These are phyloP conservation scores for Anthrax anthrax DNA, from an alignment of 2,888 invertebrate genomes.

Conservation along the genomic window DNA sequence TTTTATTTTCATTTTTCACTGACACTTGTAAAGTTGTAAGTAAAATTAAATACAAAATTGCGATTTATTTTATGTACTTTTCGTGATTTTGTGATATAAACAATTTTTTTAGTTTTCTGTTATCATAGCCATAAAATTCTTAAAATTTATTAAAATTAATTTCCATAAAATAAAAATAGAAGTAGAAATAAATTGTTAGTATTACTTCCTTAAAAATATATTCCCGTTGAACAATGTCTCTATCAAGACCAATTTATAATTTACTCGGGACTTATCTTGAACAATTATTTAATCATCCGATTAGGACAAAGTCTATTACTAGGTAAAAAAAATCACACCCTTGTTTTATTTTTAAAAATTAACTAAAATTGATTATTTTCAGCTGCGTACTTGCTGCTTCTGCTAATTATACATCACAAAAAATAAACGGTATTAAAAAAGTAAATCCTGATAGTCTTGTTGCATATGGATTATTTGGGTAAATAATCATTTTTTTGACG, in stretches of 20 bases:
- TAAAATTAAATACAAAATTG: too few species aligned
- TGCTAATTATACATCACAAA: slow-evolving; percentile 60
- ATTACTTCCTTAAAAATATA: too few species aligned
- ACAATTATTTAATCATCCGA: slow-evolving; percentile 58
- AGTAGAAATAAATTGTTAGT: too few species aligned
- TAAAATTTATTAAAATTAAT: too few species aligned
- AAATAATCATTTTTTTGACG: slow-evolving; percentile 17
- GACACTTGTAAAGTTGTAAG: too few species aligned
- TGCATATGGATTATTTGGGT: slow-evolving; percentile 67
- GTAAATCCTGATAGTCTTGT: slow-evolving; percentile 48
- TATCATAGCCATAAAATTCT: too few species aligned
- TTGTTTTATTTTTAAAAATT: neutral
- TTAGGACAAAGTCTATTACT: slow-evolving; percentile 64
- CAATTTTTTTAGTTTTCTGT: too few species aligned
- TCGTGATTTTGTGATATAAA: too few species aligned
- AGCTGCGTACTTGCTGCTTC: slow-evolving; percentile 58
- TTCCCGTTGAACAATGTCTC: too few species aligned
- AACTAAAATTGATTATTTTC: slow-evolving; percentile 20
- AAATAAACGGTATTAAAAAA: slow-evolving; percentile 46
- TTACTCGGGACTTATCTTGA: slow-evolving; percentile 56
- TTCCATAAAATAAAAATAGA: too few species aligned
- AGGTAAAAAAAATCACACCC: slow-evolving; percentile 40
- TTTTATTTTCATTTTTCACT: too few species aligned
- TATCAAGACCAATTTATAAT: slow-evolving; percentile 51
- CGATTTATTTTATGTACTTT: too few species aligned